A percentile compares a stretch with the other conserved stretches of the same genome.
Evolutionary conservation across 2,888 invertebrate genomes (phyloP).

Genomic region (Pseudeuparius sepicola): DNA sequence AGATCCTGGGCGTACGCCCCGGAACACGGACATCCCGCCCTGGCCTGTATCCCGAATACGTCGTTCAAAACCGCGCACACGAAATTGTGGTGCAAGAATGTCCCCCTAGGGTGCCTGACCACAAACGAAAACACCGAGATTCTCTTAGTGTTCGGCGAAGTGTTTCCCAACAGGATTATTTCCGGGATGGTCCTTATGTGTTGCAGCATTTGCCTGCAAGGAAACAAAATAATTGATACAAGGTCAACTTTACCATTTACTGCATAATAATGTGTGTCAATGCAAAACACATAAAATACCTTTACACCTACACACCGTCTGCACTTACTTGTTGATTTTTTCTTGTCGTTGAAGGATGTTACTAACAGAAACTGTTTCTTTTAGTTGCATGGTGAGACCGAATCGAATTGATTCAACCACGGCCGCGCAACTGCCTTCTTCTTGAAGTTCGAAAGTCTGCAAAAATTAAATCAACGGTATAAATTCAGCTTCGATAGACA

Average conservation of each 20-base stretch:
- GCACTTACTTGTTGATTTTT: constrained; percentile 58
- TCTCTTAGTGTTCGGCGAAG: constrained; percentile 53
- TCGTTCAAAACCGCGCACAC: constrained; percentile 81
- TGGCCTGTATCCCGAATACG: constrained; percentile 81
- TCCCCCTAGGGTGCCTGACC: constrained; percentile 69
- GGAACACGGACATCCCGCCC: constrained; percentile 72
- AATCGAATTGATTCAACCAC: constrained; percentile 75
- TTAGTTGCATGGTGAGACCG: constrained; percentile 76
- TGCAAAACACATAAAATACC: too few species aligned
- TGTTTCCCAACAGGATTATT: constrained; percentile 65
- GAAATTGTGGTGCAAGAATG: constrained; percentile 82
- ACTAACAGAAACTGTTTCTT: constrained; percentile 66
- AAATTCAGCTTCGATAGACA: too few species aligned
- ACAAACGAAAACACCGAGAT: constrained; percentile 81
- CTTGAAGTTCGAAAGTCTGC: constrained; percentile 50
- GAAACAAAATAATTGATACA: constrained; percentile 19
- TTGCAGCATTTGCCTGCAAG: constrained; percentile 64
- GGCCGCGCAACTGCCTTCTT: constrained; percentile 69
- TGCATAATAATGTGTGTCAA: too few species aligned
- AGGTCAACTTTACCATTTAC: constrained; percentile 3
- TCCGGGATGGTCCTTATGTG: constrained; percentile 71
- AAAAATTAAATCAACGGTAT: too few species aligned
- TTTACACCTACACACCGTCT: too few species aligned
- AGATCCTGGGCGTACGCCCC: constrained; percentile 77
- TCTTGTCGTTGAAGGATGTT: constrained; percentile 63